phyloP scores from a whole-genome alignment of 2,113 vertebrate genomes.

The Rhipidura dahli region DNA sequence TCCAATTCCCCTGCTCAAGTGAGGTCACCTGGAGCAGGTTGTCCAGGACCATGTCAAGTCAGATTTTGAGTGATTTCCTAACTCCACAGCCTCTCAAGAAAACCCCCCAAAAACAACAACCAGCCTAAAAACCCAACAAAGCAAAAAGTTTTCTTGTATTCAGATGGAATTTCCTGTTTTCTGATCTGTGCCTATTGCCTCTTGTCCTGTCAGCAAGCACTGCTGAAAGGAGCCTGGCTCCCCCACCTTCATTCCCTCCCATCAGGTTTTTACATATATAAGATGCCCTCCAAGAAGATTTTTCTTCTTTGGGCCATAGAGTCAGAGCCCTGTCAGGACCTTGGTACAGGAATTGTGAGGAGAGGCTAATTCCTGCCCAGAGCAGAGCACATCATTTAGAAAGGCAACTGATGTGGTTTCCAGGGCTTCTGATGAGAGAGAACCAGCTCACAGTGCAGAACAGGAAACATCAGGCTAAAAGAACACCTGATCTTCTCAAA shows the following conservation, averaged over 20 bases:
- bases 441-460: not conserved
- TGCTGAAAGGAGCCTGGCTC: not conserved
- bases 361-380: not conserved
- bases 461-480: not conserved
- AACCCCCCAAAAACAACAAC: not conserved
- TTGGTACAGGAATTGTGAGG: not conserved
- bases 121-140: not conserved
- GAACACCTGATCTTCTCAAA: not conserved
- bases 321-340: not conserved
- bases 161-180: not conserved
- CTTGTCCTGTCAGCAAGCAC: not conserved
- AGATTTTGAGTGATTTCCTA: not conserved
- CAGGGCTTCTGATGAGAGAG: not conserved
- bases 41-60: accelerated
- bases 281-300: not conserved
- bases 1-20: not conserved
- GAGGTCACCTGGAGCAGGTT: not conserved
- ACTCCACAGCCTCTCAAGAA: not conserved
- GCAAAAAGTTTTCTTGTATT: not conserved
- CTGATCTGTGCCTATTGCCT: not conserved
- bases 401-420: not conserved
- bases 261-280: not conserved
- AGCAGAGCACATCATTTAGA: not conserved
- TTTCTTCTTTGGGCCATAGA: not conserved
- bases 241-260: not conserved